phyloP scores from a whole-genome alignment of 2,888 invertebrate genomes.

The Omphaloscelis lunosa region DNA sequence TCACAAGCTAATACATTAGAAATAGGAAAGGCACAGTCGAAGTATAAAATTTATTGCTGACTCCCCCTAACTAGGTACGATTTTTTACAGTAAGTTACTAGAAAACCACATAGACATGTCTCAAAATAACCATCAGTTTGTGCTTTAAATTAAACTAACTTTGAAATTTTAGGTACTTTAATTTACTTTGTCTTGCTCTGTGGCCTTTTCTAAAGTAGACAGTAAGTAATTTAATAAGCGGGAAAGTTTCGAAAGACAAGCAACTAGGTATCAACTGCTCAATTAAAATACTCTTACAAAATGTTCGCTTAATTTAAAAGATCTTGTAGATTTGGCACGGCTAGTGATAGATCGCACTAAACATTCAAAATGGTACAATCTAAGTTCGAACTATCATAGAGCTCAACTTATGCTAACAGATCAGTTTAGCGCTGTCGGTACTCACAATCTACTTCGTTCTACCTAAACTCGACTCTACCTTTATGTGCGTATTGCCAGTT shows the following conservation, averaged over 20 bases:
- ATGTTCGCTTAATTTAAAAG: constrained; percentile 66
- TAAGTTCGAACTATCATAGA: constrained; percentile 66
- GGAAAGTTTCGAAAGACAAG: constrained; percentile 69
- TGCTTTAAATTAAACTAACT: constrained; percentile 65
- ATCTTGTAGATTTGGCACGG: constrained; percentile 85
- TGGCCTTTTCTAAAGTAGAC: constrained; percentile 64
- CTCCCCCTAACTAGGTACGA: constrained; percentile 86
- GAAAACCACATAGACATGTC: constrained; percentile 72
- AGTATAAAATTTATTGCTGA: constrained; percentile 91
- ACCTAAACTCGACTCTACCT: constrained; percentile 77
- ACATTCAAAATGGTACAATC: constrained; percentile 57
- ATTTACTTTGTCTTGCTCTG: constrained; percentile 66
- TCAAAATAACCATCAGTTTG: constrained; percentile 69
- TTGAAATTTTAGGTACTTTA: constrained; percentile 68
- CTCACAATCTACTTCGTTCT: constrained; percentile 71
- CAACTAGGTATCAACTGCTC: constrained; percentile 65
- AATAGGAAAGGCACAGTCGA: constrained; percentile 91
- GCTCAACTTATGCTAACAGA: constrained; percentile 66
- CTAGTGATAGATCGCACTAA: constrained; percentile 74
- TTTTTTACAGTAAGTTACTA: constrained; percentile 77
- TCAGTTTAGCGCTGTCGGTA: constrained; percentile 66
- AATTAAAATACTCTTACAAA: constrained; percentile 69
- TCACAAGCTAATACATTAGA: constrained; percentile 89
- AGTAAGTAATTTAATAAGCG: constrained; percentile 68
- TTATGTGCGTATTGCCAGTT: constrained; percentile 88